Base-by-base conservation (phyloP, 2,113 vertebrate genomes). In the Amblyopsis rosae region DNA sequence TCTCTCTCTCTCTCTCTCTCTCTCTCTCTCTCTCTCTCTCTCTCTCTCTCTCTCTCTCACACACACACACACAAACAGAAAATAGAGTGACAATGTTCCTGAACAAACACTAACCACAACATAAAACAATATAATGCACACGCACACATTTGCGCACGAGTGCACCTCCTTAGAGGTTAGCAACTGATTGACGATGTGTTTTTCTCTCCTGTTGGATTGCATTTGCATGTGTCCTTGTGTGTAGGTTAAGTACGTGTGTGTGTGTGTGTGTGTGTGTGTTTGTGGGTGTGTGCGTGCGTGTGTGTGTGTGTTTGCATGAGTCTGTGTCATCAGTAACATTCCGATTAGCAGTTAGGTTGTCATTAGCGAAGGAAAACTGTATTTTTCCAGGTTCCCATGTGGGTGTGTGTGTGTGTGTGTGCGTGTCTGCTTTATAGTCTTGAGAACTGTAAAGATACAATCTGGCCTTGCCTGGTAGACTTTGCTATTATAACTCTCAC, bases 381-480 rank as follows among this genome's bases (percentile, higher is more conserved):
- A 19, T 80, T 74, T 81, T 63, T 75, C 26, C 62, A 65, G 17
- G 59, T 56, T 12, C 5, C 7, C 3, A 19, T 19, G 19, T 19
- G 1, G 10, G 49, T 65, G 15, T 72, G 15, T 65, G 33, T 26
- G 33, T 26, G 17, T 32, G 56, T 32, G 56, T 58, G 58, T 41
- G 58, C 19, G 54, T 19, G 54, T 19, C 19, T n/a, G 64, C 62
- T 79, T 81, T 81, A 75, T 68, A 67, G 41, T 66, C 73, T 51
- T 62, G 35, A 67, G 49, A 77, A 71, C 70, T 51, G 65, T 65
- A 4, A 64, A 75, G 53, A 71, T 74, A 67, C 45, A 70, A 57
- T 60, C 65, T 80, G 72, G 51, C 76, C 82, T 82, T 76, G 71
- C 68, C 60, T 33, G 1, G 41, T 50, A 33, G 62, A 77, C 79